phyloP scores from a whole-genome alignment of 2,113 vertebrate genomes.

The Tragelaphus strepsiceros region DNA sequence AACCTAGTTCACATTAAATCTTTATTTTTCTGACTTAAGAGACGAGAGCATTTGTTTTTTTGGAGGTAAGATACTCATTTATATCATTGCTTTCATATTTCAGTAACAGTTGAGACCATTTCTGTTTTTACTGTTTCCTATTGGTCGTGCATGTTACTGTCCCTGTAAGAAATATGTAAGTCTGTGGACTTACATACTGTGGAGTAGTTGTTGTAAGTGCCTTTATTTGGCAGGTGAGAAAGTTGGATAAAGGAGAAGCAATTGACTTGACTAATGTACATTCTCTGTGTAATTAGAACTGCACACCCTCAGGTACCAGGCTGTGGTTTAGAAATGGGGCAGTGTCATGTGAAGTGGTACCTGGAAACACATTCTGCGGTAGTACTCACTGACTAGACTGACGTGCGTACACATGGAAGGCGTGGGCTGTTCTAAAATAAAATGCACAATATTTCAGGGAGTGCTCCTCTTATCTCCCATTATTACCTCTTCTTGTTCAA shows the following conservation, averaged over 20 bases:
- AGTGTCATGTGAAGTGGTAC: neutral
- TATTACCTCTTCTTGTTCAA: neutral
- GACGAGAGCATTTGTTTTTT: neutral
- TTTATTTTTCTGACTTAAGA: neutral
- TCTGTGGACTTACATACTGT: neutral
- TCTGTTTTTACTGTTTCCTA: neutral
- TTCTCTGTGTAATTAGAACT: neutral
- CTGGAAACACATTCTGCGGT: neutral
- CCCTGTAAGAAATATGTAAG: neutral
- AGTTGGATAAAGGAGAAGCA: neutral
- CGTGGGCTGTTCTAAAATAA: neutral
- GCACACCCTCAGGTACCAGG: neutral
- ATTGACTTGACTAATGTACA: neutral
- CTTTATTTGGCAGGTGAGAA: neutral
- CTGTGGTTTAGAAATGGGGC: conserved; percentile 1
- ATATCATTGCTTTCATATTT: neutral
- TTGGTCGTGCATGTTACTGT: neutral
- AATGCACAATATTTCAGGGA: neutral
- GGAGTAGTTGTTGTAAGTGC: neutral
- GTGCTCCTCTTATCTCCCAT: neutral
- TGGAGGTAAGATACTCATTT: neutral
- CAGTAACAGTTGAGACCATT: neutral
- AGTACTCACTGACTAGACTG: neutral
- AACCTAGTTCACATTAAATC: neutral
- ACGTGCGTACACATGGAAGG: neutral